A percentile compares a stretch with the other conserved stretches of the same genome.
phyloP scores from a whole-genome alignment of 2,888 invertebrate genomes.

The Rotaria magnacalcarata region DNA sequence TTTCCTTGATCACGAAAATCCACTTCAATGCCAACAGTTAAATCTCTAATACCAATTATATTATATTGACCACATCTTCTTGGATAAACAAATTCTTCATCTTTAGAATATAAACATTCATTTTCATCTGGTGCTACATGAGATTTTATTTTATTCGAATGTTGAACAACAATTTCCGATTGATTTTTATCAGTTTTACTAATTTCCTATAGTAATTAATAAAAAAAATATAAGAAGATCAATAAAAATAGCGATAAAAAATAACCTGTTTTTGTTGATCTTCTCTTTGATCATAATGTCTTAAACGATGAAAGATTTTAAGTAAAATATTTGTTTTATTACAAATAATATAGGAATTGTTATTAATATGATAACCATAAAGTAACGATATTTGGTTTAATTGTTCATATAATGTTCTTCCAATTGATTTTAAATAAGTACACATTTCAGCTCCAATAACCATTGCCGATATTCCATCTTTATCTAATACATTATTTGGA shows the following conservation, averaged over 20 bases:
- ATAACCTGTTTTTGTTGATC: constrained; percentile 52
- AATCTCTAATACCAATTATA: constrained; percentile 74
- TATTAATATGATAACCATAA: constrained; percentile 81
- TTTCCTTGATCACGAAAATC: constrained; percentile 37
- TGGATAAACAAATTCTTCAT: constrained; percentile 59
- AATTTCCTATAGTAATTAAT: too few relatives aligned
- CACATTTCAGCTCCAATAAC: constrained; percentile 73
- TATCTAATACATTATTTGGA: constrained; percentile 75
- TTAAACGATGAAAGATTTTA: constrained; percentile 74
- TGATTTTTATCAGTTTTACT: neutral
- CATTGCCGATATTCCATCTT: constrained; percentile 89
- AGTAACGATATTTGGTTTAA: constrained; percentile 68
- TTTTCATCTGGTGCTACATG: neutral
- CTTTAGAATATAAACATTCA: neutral
- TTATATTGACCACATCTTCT: constrained; percentile 58
- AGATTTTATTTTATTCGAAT: constrained; percentile 32
- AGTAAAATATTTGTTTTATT: constrained; percentile 69
- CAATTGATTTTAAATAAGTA: constrained; percentile 64
- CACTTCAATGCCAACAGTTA: constrained; percentile 80
- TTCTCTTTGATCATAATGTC: constrained; percentile 67
- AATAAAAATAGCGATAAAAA: too few relatives aligned
- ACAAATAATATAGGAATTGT: constrained; percentile 84
- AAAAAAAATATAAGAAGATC: too few relatives aligned
- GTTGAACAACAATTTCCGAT: neutral
- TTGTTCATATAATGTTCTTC: constrained; percentile 62